Base-by-base conservation (phyloP, 2,113 vertebrate genomes). In the Cyanistes caeruleus region DNA sequence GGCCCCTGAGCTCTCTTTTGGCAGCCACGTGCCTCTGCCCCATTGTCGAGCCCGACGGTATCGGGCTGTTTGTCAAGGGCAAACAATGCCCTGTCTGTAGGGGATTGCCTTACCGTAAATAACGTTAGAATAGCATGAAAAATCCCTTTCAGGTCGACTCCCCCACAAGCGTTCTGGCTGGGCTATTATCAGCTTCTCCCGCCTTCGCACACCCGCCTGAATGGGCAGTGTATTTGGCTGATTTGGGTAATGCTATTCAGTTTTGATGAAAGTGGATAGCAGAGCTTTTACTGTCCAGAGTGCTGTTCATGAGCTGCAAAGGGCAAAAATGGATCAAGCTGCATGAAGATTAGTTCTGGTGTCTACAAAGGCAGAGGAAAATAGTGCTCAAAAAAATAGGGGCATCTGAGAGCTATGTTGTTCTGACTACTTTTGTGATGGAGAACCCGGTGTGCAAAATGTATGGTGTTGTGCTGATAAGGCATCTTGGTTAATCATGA, bases 71-170 rank as follows among this genome's bases (percentile, higher is more conserved):
- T 96, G 97, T 97, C 92, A 72, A 77, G 93, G 95, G 77, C 23
- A 39, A 96, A 98, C 98, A 98, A 97, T 97, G 92, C 74, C 82
- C 82, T 93, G 87, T 95, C 97, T 98, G 97, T 98, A 35, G 79
- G 90, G 95, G 43, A 86, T n/a, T 69, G 84, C 48, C 30, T 98
- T 98, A 98, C 98, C 46, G 97, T 97, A 97, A 98, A 97, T 98
- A 97, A 96, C 94, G 85, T 95, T 93, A 93, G 94, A 96, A 87
- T 93, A 94, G 95, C 95, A 80, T 97, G 84, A 97, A 97, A 95
- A 97, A 97, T 95, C 97, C 95, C 87, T 98, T 98, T 98, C 97
- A 98, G 96, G 94, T 87, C 97, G 83, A 85, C 95, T 96, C 97
- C 97, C 95, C 95, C 96, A 6, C 95, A 84, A 60, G 46, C 13